These are phyloP conservation scores for Teleiodes luculella DNA, from an alignment of 2,888 invertebrate species.

Conservation along the genomic window DNA sequence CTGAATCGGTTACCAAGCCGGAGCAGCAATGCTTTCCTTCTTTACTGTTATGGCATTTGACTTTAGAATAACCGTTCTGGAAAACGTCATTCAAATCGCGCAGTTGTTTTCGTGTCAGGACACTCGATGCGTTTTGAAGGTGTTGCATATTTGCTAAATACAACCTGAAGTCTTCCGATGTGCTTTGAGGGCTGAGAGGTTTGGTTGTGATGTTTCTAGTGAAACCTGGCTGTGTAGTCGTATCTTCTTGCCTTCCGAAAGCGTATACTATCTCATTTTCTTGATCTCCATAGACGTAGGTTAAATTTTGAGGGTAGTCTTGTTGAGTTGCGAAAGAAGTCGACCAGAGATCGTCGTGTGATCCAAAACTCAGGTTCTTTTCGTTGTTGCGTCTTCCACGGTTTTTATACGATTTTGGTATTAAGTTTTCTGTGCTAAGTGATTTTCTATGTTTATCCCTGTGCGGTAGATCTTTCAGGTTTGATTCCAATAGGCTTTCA, in stretches of 20 bases:
- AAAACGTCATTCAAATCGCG: constrained; percentile 79
- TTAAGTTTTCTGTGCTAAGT: constrained; percentile 80
- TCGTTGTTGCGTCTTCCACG: constrained; percentile 52
- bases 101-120: constrained; percentile 79
- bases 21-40: constrained; percentile 61
- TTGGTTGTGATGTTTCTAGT: constrained; percentile 81
- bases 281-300: constrained; percentile 69
- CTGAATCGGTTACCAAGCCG: constrained; percentile 45
- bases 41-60: constrained; percentile 50
- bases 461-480: constrained; percentile 57
- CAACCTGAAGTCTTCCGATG: constrained; percentile 83
- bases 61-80: constrained; percentile 74
- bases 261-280: constrained; percentile 75
- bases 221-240: constrained; percentile 51
- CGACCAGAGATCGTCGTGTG: constrained; percentile 75
- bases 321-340: constrained; percentile 60
- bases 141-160: constrained; percentile 86
- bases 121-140: constrained; percentile 83
- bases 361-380: constrained; percentile 60
- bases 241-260: constrained; percentile 64
- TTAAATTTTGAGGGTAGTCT: constrained; percentile 59
- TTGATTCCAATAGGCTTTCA: constrained; percentile 54
- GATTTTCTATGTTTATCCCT: constrained; percentile 75
- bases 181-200: constrained; percentile 81
- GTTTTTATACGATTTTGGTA: constrained; percentile 70